A percentile compares a stretch with the other conserved stretches of the same genome.
Conservation (phyloP, 1,140 invertebrate species). For the Camponotus floridanus region DNA sequence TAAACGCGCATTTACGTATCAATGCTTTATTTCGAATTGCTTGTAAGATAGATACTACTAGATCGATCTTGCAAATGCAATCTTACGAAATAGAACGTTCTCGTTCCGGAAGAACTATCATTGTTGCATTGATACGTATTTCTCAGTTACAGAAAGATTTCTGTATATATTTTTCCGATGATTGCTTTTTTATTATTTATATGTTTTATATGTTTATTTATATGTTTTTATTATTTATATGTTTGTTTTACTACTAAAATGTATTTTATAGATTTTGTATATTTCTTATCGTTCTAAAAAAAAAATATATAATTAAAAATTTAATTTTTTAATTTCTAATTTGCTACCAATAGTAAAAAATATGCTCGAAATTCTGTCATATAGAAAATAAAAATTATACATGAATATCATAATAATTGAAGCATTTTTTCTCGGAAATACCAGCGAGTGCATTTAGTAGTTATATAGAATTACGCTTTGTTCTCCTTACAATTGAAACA, state of each 20-base stretch:
- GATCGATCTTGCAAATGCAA: slow-evolving; percentile 6
- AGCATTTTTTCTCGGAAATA: not conserved
- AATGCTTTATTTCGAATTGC: not conserved
- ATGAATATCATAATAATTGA: not conserved
- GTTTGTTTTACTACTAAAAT: not conserved
- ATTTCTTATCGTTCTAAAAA: not conserved
- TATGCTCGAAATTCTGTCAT: not conserved
- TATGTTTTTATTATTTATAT: too few relatives aligned
- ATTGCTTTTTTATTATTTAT: not conserved
- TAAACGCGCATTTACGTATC: slow-evolving; percentile 3
- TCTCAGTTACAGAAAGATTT: not conserved
- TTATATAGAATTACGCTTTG: slow-evolving; percentile 36
- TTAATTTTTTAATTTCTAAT: not conserved
- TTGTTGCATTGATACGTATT: not conserved
- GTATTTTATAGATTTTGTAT: not conserved
- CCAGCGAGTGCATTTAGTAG: not conserved
- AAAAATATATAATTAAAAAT: not conserved
- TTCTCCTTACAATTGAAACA: slow-evolving; percentile 9
- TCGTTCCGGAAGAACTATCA: not conserved
- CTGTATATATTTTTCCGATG: not conserved
- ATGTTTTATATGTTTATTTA: not conserved
- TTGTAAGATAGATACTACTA: not conserved
- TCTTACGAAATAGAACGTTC: not conserved
- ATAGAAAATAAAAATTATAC: not conserved
- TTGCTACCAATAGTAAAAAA: slow-evolving; percentile 2